Evolutionary conservation across 2,113 vertebrate species (phyloP).

Genomic region (Chionodraco myersi): DNA sequence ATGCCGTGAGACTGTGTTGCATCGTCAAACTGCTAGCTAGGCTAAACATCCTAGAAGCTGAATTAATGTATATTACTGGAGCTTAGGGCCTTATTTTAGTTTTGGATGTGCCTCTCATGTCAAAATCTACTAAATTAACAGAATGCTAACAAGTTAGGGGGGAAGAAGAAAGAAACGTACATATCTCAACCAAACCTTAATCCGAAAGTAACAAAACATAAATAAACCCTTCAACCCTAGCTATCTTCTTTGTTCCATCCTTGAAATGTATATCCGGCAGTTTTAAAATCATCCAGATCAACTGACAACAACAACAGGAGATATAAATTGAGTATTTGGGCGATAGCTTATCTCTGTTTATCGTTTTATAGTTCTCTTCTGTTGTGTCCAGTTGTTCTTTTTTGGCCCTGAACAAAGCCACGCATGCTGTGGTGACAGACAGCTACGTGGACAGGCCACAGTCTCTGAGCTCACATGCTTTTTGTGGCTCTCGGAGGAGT

Average conservation of each 20-base stretch:
- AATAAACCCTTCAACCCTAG: background rate
- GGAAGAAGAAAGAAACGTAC: too few relatives aligned
- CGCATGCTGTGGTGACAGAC: constrained; percentile 76
- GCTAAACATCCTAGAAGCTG: background rate
- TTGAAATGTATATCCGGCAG: background rate
- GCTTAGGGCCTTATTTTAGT: background rate
- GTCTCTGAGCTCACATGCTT: constrained; percentile 92
- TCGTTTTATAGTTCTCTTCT: constrained; percentile 21
- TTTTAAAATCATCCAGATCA: background rate
- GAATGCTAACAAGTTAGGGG: background rate
- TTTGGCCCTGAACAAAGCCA: constrained; percentile 85
- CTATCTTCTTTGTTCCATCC: background rate
- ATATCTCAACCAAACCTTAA: background rate
- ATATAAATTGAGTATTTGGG: background rate
- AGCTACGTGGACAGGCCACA: constrained; percentile 76
- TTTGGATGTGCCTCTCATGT: background rate
- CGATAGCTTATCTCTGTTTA: constrained; percentile 26
- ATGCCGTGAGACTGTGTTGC: too few relatives aligned
- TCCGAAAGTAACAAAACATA: background rate
- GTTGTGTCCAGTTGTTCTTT: constrained; percentile 80
- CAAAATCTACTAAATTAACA: background rate
- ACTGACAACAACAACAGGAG: background rate
- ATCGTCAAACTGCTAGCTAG: background rate
- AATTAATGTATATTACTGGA: background rate
- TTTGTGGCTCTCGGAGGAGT: constrained; percentile 91